Evolutionary conservation across 2,888 invertebrate genomes (phyloP), one percentile per base, ranked within the genome.

Genomic region (Acronicta leporina): DNA sequence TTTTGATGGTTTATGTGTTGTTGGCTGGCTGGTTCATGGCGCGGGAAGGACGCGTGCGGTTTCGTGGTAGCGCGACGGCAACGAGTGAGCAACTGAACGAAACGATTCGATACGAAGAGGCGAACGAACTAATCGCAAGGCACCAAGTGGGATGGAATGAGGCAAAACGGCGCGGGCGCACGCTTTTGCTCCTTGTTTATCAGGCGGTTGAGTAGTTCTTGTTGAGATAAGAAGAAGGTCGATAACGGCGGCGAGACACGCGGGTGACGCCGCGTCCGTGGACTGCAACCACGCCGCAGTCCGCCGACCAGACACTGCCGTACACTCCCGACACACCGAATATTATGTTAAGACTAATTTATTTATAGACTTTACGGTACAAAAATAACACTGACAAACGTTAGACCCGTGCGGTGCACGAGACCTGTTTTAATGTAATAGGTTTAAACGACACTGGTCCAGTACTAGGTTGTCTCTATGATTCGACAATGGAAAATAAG

Each of bases 1-100:
- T 94, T 91, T 92, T 94, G 92, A 87, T 87, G 92, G 87, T 92
- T 93, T 94, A 94, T 92, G 93, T 93, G 92, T 93, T 92, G 90
- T 92, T 93, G 90, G 91, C 87, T 89, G 87, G 91, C 87, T 91
- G 92, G 87, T 87, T 89, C 94, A 94, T 94, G 87, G 82, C 89
- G 92, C 88, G 91, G 88, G 84, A 80, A 88, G 82, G 84, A 89
- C 90, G 88, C 86, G 86, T 77, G 82, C 83, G 83, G 83, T 83
- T 81, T 83, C 88, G 89, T 91, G 91, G 74, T 83, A 83, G 81
- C 93, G 91, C 94, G 91, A 81, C 91, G 86, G 85, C 80, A 82
- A 83, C 89, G 89, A 87, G 86, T 88, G 92, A 92, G 86, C 86
- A 90, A 94, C 93, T 93, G 93, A 92, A 86, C 87, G 87, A 84